These are phyloP conservation scores for Chrysolina haemoptera DNA, from an alignment of 2,888 invertebrate genomes.

Conservation along the genomic window DNA sequence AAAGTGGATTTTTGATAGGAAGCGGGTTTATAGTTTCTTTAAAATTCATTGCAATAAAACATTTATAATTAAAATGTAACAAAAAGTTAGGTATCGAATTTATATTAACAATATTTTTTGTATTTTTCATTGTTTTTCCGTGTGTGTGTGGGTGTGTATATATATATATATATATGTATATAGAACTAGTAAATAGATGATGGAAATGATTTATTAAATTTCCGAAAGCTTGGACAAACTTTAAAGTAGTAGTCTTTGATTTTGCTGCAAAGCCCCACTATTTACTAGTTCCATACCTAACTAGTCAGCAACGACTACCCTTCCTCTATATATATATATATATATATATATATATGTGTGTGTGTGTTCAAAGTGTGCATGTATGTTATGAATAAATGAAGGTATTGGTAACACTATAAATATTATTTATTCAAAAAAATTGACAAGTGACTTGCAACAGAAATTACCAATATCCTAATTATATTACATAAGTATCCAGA, in stretches of 20 bases:
- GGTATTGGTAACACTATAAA: not conserved
- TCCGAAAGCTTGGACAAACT: no score
- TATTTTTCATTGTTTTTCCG: conserved; percentile 46
- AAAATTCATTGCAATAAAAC: conserved; percentile 12
- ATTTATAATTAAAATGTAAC: conserved; percentile 36
- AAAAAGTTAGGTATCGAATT: conserved; percentile 18
- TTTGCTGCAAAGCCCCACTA: no score
- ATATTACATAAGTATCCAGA: conserved; percentile 34
- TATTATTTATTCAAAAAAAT: not conserved
- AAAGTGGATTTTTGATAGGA: conserved; percentile 33
- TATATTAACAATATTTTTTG: not conserved
- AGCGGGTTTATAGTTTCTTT: conserved; percentile 25
- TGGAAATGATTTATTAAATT: no score
- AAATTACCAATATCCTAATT: not conserved
- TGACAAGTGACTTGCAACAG: not conserved
- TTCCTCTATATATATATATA: no score
- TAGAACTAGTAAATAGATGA: no score
- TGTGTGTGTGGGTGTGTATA: conserved; percentile 41
- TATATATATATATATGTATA: no score
- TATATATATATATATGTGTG: no score
- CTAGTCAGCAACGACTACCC: no score
- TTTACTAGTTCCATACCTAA: no score
- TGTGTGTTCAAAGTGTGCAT: conserved; percentile 42
- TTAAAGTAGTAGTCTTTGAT: no score
- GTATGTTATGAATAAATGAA: conserved; percentile 8